Evolutionary conservation across 1,140 invertebrate species (phyloP), one percentile per base, ranked within the genome.

Genomic region (Babylonia areolata): DNA sequence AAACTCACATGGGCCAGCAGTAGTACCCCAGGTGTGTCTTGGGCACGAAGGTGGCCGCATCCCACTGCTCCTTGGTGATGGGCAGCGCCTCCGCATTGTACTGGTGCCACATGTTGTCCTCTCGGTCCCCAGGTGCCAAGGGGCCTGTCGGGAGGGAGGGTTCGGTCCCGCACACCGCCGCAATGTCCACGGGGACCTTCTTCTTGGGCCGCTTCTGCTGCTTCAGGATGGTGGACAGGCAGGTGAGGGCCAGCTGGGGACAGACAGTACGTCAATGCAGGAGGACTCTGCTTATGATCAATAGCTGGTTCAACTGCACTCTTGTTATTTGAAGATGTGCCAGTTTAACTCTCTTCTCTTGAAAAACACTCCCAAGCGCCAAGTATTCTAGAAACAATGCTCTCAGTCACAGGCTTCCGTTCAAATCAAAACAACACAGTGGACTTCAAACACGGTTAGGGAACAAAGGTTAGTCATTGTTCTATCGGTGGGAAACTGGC

Each of bases 21-120:
- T 97, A 98, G 93, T 96, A 98, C 5, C 98, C 98, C 86, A 95
- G 94, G 89, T 96, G 95, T 28, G 95, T 95, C 89, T 97, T 96
- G 90, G 97, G 96, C 11, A 97, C 92, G 90, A 95, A 96, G 54
- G 96, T 95, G 2, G 94, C 94, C 79, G 96, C 94, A 81, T 98
- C 96, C 97, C 97, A 99, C 40, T 91, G 88, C 85, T 97, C 96
- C 89, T 96, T 95, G 33, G 95, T 96, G 39, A 95, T 92, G 0
- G 96, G 96, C 35, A 95, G 91, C 12, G 94, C 95, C 51, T 95
- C 92, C 3, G 95, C 95, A 88, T 97, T 95, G 88, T 97, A 97
- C 91, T 97, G 95, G 58, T 97, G 93, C 96, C 97, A 97, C 17
- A 90, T 40, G 93, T 97, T 97, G 89, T 97, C 96, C 20, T 92